phyloP scores from a whole-genome alignment of 2,113 vertebrate species.

The Microcebus ravelobensis region DNA sequence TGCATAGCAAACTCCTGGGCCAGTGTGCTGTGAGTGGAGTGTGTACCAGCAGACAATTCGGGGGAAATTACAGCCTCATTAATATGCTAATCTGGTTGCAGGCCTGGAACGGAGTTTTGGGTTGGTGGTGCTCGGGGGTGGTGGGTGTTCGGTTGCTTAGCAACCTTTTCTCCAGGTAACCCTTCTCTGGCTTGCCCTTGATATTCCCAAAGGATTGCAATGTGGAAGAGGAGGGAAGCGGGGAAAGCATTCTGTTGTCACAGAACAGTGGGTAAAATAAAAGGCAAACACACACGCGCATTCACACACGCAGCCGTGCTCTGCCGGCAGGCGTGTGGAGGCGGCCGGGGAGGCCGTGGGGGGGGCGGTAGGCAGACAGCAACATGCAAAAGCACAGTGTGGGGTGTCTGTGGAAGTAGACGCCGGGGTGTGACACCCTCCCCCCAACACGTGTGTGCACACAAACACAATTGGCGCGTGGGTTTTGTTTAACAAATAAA shows the following conservation, averaged over 20 bases:
- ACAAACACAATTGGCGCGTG: neutral
- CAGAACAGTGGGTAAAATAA: constrained; percentile 74
- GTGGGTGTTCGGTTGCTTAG: constrained; percentile 86
- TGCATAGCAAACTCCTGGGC: constrained; percentile 93
- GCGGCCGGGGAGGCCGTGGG: neutral
- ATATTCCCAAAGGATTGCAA: constrained; percentile 86
- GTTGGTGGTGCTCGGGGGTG: constrained; percentile 86
- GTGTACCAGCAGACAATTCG: constrained; percentile 88
- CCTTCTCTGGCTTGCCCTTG: constrained; percentile 90
- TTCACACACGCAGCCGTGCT: constrained; percentile 34
- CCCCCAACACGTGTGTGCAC: neutral
- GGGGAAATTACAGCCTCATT: constrained; percentile 93
- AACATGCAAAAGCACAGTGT: neutral
- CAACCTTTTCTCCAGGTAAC: constrained; percentile 91
- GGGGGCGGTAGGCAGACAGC: neutral
- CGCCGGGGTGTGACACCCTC: neutral
- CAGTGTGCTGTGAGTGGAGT: constrained; percentile 88
- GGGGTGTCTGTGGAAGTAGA: constrained; percentile 44
- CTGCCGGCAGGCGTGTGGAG: constrained; percentile 36
- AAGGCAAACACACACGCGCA: constrained; percentile 64
- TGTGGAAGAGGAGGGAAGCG: constrained; percentile 78
- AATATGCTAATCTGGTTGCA: constrained; percentile 94
- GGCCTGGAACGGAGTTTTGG: constrained; percentile 91
- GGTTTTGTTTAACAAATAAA: constrained; percentile 71
- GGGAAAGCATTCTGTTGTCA: constrained; percentile 75